Evolutionary conservation across 1,140 invertebrate genomes (phyloP), one percentile per base, ranked within the genome.

Genomic region (Diploscapter pachys): DNA sequence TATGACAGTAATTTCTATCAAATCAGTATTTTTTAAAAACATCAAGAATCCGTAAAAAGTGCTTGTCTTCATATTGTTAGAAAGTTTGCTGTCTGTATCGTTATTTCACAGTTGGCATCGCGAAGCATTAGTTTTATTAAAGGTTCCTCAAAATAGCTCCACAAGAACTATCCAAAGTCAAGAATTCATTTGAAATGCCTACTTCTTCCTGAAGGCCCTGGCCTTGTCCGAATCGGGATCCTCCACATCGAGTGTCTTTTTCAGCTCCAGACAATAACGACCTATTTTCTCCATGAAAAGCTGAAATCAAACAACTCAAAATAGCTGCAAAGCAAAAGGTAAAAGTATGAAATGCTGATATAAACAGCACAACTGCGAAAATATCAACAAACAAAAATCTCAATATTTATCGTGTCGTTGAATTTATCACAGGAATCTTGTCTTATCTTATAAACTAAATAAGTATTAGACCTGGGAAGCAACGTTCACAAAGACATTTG

Each of bases 151-250:
- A 31, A 31, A 1, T 31, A 31, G 31, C 31, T 31, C 1, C 31
- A 31, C 31, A 31, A 31, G 31, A 31, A 31, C 31, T 31, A 31
- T 31, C 31, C 31, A 31, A 31, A 31, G 31, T 31, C 31, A 31
- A 31, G 31, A 31, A 31, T 31, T 31, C 31, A 31, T 1, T 31
- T 31, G 31, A 31, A 31, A 31, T 31, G 6, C 66, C 6, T 8
- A 68, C 66, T 68, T 68, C 50, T 68, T 68, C 48, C 66, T 50
- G 50, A 9, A 68, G 56, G 66, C 9, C 0, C 52, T 55, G 2
- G 66, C 66, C 57, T 68, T 68, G 11, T 52, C 11, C 6, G 66
- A 68, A 68, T 68, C 57, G 5, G 56, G 11, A 8, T 68, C 66
- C 52, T 68, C 66, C 50, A 54, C 8, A n/a, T 68, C 9, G 66